phyloP scores from a whole-genome alignment of 2,113 vertebrate genomes.

The Lontra canadensis region DNA sequence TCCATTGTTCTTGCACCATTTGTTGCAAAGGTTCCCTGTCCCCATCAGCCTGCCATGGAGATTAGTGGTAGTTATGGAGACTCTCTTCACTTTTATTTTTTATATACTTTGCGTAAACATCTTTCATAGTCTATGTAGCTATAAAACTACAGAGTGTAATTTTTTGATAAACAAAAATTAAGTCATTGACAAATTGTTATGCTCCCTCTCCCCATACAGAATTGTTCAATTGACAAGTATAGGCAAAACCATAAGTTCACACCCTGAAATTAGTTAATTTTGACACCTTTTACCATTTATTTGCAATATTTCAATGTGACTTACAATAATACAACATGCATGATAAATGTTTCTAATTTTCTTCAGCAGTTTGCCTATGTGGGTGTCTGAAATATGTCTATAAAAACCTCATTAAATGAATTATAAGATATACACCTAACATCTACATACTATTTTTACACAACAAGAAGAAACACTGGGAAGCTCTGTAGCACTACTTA shows the following conservation, averaged over 20 bases:
- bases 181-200: not conserved
- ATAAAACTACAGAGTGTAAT: not conserved
- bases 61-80: not conserved
- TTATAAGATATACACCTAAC: not conserved
- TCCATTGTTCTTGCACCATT: not conserved
- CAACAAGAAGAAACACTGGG: not conserved
- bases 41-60: not conserved
- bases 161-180: not conserved
- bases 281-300: not conserved
- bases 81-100: slow-evolving; percentile 9
- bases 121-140: slow-evolving; percentile 19
- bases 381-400: not conserved
- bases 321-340: not conserved
- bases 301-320: not conserved
- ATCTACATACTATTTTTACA: not conserved
- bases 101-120: not conserved
- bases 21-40: not conserved
- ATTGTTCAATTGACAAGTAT: not conserved
- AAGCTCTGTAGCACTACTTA: not conserved
- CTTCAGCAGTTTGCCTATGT: not conserved
- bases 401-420: slow-evolving; percentile 37
- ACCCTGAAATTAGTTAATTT: not conserved
- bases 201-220: not conserved
- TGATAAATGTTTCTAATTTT: slow-evolving; percentile 23
- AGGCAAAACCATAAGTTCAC: not conserved